phyloP scores from a whole-genome alignment of 2,888 invertebrate species.

The Lepas anatifera region DNA sequence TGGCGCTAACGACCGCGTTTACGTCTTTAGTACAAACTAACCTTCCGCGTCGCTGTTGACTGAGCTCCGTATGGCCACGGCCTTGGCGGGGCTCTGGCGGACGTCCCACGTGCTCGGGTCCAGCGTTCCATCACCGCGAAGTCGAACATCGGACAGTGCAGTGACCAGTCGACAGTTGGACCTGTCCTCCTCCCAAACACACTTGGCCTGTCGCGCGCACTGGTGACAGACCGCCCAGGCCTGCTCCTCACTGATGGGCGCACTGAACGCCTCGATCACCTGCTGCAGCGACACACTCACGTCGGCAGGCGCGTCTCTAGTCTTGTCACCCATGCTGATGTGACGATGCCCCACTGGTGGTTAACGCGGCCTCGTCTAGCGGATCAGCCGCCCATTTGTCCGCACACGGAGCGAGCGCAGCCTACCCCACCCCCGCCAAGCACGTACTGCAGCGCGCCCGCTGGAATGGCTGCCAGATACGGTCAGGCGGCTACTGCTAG shows the following conservation, averaged over 20 bases:
- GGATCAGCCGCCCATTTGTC: too few relatives aligned
- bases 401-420: too few relatives aligned
- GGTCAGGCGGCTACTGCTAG: too few relatives aligned
- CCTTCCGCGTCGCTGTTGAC: not conserved
- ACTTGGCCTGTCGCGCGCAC: conserved; percentile 29
- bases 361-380: too few relatives aligned
- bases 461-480: too few relatives aligned
- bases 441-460: too few relatives aligned
- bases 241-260: conserved; percentile 84
- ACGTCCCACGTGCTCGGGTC: conserved; percentile 8
- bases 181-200: not conserved
- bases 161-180: not conserved
- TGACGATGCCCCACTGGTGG: too few relatives aligned
- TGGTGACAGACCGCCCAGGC: conserved; percentile 93
- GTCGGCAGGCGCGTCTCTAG: too few relatives aligned
- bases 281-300: conserved; percentile 61
- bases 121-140: not conserved
- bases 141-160: not conserved
- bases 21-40: not conserved
- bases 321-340: too few relatives aligned
- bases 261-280: conserved; percentile 72
- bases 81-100: not conserved
- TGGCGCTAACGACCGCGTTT: too few relatives aligned
- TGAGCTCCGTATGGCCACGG: not conserved
- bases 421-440: too few relatives aligned